Conservation (phyloP, 2,888 invertebrate genomes). For the Tetheella fluctuosa region DNA sequence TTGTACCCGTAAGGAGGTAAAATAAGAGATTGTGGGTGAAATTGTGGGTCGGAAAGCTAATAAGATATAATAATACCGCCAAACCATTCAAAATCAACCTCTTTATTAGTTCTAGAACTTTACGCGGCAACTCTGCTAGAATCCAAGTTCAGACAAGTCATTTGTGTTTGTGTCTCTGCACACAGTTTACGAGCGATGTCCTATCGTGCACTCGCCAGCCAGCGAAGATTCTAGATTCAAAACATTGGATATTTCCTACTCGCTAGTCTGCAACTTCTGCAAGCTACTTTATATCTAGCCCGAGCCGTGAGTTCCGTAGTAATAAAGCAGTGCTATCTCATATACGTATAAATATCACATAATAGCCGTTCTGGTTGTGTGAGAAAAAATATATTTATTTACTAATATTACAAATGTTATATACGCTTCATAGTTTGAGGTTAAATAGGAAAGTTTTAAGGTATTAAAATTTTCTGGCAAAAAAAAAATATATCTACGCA, state of each 20-base stretch:
- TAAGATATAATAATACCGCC: slow-evolving; percentile 9
- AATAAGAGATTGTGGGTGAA: too few species aligned
- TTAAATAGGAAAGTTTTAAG: background rate
- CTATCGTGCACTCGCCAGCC: slow-evolving; percentile 70
- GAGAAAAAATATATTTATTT: background rate
- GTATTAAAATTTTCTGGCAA: too few species aligned
- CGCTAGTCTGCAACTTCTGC: slow-evolving; percentile 46
- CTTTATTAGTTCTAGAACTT: background rate
- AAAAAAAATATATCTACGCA: too few species aligned
- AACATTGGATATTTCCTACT: slow-evolving; percentile 64
- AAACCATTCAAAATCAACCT: background rate
- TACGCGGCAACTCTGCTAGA: slow-evolving; percentile 39
- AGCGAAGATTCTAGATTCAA: slow-evolving; percentile 75
- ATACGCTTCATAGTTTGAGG: background rate
- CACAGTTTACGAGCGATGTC: slow-evolving; percentile 77
- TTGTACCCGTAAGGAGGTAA: too few species aligned
- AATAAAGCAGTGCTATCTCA: slow-evolving; percentile 57
- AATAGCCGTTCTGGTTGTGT: slow-evolving; percentile 35
- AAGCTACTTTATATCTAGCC: slow-evolving; percentile 56
- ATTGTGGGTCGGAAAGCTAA: too few species aligned
- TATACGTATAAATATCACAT: slow-evolving; percentile 44
- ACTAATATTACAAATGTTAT: background rate
- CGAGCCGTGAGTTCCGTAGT: slow-evolving; percentile 56
- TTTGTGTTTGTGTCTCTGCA: slow-evolving; percentile 70
- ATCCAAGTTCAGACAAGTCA: slow-evolving; percentile 50